Conservation (phyloP, 2,113 vertebrate genomes). For the Suricata suricatta region DNA sequence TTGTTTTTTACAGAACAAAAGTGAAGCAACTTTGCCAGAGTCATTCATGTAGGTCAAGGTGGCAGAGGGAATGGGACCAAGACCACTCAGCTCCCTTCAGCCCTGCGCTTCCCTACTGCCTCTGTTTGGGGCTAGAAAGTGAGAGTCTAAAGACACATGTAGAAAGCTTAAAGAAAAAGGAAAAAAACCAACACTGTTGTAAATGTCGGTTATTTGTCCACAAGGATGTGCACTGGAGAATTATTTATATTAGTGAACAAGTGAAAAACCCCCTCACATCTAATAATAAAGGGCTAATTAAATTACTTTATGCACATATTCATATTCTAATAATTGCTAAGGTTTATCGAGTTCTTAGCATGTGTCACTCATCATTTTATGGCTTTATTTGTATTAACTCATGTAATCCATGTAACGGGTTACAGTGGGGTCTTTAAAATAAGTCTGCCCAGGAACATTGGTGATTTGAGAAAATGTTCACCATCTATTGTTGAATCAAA, state of each 20-base stretch:
- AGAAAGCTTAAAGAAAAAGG: not conserved
- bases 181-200: not conserved
- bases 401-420: not conserved
- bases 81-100: not conserved
- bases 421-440: not conserved
- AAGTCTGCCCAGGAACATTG: not conserved
- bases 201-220: not conserved
- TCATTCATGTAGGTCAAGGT: not conserved
- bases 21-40: not conserved
- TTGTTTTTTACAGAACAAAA: not conserved
- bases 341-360: not conserved
- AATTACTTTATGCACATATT: not conserved
- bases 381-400: not conserved
- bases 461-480: not conserved
- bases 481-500: not conserved
- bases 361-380: not conserved
- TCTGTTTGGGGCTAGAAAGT: not conserved
- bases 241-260: not conserved
- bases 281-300: not conserved
- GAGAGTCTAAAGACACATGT: not conserved
- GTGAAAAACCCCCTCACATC: not conserved
- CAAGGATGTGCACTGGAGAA: no score
- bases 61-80: not conserved
- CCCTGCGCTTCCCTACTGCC: not conserved
- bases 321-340: not conserved